Evolutionary conservation across 2,888 invertebrate species (phyloP).

Genomic region (Dendrolimus pini): DNA sequence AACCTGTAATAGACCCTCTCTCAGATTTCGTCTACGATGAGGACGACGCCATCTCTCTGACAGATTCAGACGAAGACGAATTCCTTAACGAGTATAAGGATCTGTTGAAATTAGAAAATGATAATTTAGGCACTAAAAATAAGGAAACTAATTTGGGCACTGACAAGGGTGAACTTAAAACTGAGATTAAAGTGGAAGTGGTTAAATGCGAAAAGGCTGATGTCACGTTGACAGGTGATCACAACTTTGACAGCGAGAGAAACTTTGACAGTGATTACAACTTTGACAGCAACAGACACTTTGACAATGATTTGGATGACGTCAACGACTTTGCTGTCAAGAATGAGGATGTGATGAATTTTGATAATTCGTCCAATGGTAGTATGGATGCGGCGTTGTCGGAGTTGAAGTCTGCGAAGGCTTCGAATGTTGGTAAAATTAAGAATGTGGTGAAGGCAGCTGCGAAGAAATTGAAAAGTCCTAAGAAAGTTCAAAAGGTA

Average conservation of each 20-base stretch:
- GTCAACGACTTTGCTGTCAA: background rate
- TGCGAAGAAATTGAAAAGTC: background rate
- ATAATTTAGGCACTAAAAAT: background rate
- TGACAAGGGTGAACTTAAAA: background rate
- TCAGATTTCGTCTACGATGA: background rate
- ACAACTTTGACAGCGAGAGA: background rate
- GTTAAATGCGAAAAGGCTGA: background rate
- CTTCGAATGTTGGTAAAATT: background rate
- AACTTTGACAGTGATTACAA: background rate
- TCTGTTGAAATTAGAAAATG: background rate
- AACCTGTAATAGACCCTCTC: conserved; percentile 1
- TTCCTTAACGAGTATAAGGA: background rate
- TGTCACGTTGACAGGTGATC: background rate
- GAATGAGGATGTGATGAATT: background rate
- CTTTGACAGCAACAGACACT: background rate
- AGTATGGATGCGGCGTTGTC: background rate
- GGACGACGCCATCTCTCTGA: background rate
- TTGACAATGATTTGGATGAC: background rate
- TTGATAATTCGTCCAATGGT: background rate
- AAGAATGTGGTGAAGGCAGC: background rate
- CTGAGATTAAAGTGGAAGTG: background rate
- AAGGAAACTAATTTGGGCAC: background rate
- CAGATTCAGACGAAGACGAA: background rate
- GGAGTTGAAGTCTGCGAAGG: background rate
- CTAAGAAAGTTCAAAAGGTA: background rate